A percentile compares a stretch with the other conserved stretches of the same genome.
These are phyloP conservation scores for Spizella passerina DNA, from an alignment of 2,797 vertebrate genomes.

Conservation along the genomic window DNA sequence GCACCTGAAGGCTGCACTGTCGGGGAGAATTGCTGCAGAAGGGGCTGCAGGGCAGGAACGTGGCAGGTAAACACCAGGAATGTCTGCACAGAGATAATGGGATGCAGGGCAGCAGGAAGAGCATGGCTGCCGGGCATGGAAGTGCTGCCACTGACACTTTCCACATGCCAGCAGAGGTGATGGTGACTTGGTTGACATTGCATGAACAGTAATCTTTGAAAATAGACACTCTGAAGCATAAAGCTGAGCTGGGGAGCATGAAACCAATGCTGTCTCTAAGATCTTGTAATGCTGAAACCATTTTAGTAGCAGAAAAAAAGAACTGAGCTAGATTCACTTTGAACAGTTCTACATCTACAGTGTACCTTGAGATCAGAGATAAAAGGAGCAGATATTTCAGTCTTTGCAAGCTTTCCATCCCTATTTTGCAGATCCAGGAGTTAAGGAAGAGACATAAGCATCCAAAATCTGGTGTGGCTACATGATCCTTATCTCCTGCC, in stretches of 20 bases:
- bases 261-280: neutral
- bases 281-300: neutral
- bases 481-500: neutral
- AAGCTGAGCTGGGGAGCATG: neutral
- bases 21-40: neutral
- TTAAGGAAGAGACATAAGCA: neutral
- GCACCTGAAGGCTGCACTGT: neutral
- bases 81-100: neutral
- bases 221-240: neutral
- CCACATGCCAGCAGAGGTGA: neutral
- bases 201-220: neutral
- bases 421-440: neutral
- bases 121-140: neutral
- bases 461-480: neutral
- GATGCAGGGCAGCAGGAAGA: neutral
- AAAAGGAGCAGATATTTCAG: neutral
- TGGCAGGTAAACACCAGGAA: neutral
- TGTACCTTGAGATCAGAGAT: neutral
- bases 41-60: neutral
- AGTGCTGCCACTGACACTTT: neutral
- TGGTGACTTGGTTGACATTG: neutral
- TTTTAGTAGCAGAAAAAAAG: neutral
- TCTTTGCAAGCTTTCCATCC: neutral
- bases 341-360: neutral
- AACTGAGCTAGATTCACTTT: neutral